Conservation (phyloP, 2,113 vertebrate species). For the Petaurus breviceps region DNA sequence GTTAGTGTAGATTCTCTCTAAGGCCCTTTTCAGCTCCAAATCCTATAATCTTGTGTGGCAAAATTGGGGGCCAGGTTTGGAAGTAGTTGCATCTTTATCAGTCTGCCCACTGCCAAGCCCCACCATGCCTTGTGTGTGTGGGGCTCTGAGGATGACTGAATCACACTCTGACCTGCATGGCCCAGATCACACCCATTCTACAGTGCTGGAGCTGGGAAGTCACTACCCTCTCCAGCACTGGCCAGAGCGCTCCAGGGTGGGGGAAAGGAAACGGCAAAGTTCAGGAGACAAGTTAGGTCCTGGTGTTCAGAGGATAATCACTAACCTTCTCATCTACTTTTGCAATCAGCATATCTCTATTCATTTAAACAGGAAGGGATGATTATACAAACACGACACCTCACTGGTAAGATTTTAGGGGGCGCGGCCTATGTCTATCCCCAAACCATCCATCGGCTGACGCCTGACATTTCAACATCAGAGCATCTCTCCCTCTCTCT, state of each 20-base stretch:
- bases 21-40: not conserved
- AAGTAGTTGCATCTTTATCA: too few species aligned
- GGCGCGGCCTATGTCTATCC: not conserved
- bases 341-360: not conserved
- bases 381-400: not conserved
- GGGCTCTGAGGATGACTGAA: not conserved
- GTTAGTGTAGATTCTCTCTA: not conserved
- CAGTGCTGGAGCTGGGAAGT: not conserved
- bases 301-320: fast-evolving
- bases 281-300: not conserved
- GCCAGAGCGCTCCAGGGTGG: not conserved
- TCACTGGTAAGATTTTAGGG: not conserved
- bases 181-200: not conserved
- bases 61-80: not conserved
- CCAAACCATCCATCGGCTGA: not conserved
- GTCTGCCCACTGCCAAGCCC: not conserved
- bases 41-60: not conserved
- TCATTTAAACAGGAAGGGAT: not conserved
- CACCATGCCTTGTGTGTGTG: not conserved
- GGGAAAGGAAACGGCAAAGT: not conserved
- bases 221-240: not conserved
- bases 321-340: too few species aligned
- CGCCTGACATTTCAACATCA: not conserved
- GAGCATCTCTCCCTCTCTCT: not conserved
- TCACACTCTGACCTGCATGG: not conserved